A percentile compares a stretch with the other conserved stretches of the same genome.
Conservation (phyloP, 2,888 invertebrate species). For the Cantharis nigra region DNA sequence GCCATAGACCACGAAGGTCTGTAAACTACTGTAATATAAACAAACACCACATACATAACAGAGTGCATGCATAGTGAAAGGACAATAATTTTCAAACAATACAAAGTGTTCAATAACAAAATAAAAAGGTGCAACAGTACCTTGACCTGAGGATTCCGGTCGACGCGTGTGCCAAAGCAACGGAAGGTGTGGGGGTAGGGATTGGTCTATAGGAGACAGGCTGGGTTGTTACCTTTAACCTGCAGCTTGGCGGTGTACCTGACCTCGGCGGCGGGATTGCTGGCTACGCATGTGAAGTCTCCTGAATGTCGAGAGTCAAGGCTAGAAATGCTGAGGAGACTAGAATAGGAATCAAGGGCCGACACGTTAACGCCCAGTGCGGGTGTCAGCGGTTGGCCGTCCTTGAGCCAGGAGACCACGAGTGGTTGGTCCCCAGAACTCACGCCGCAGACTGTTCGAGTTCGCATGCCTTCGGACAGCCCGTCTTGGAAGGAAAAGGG, state of each 20-base stretch:
- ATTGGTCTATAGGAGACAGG: conserved; percentile 43
- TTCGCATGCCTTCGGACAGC: conserved; percentile 80
- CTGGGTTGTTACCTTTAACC: conserved; percentile 76
- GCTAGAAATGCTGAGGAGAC: conserved; percentile 77
- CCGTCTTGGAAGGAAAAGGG: conserved; percentile 84
- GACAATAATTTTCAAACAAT: conserved; percentile 31
- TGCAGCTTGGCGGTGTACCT: conserved; percentile 79
- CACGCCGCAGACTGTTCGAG: conserved; percentile 80
- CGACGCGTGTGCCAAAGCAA: conserved; percentile 68
- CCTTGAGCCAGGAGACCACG: conserved; percentile 81
- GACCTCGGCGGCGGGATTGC: conserved; percentile 78
- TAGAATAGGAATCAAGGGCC: conserved; percentile 76
- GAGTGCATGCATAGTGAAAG: conserved; percentile 42
- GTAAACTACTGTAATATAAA: conserved; percentile 35
- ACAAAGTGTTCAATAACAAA: conserved; percentile 45
- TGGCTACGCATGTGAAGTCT: conserved; percentile 78
- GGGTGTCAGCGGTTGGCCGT: conserved; percentile 71
- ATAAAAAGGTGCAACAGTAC: conserved; percentile 71
- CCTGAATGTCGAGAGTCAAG: conserved; percentile 75
- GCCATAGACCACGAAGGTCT: conserved; percentile 25
- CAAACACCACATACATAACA: conserved; percentile 28
- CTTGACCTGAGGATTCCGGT: conserved; percentile 60
- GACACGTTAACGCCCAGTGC: conserved; percentile 71
- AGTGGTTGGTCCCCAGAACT: conserved; percentile 81
- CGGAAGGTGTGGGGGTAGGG: conserved; percentile 48